Evolutionary conservation across 2,888 invertebrate genomes (phyloP).

Genomic region (Leptinotarsa haldemani): DNA sequence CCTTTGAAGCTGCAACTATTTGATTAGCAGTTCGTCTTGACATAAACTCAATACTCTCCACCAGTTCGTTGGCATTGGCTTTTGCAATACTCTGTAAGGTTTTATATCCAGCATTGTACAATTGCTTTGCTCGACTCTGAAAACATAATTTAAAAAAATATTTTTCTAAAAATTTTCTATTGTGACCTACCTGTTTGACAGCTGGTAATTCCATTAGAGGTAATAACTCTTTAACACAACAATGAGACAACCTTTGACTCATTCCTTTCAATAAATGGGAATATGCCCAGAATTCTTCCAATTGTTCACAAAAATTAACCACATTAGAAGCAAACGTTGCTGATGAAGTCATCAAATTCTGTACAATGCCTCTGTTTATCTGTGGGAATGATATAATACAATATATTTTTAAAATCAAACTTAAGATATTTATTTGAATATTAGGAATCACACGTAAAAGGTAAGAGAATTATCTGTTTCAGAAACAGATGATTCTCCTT

Average conservation of each 20-base stretch:
- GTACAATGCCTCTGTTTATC: constrained; percentile 83
- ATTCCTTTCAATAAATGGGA: constrained; percentile 80
- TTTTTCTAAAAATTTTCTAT: too few species aligned
- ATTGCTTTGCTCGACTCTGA: constrained; percentile 85
- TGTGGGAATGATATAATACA: constrained; percentile 30
- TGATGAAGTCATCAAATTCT: constrained; percentile 78
- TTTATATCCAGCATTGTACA: constrained; percentile 86
- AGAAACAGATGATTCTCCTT: too few species aligned
- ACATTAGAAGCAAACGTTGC: constrained; percentile 81
- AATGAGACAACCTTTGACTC: constrained; percentile 80
- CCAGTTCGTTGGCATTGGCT: constrained; percentile 74
- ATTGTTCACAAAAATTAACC: constrained; percentile 82
- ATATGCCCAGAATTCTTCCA: constrained; percentile 87
- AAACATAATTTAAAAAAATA: neutral
- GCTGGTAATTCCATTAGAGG: constrained; percentile 89
- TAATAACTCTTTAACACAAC: constrained; percentile 82
- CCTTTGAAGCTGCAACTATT: constrained; percentile 89
- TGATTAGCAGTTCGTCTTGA: constrained; percentile 79
- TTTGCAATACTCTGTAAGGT: constrained; percentile 81
- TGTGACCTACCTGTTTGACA: constrained; percentile 77
- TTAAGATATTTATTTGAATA: too few species aligned
- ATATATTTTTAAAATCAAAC: neutral
- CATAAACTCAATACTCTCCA: constrained; percentile 76
- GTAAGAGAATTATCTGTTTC: too few species aligned
- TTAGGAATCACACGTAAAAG: too few species aligned